phyloP scores from a whole-genome alignment of 1,140 invertebrate species.

The Eumaeus atala region DNA sequence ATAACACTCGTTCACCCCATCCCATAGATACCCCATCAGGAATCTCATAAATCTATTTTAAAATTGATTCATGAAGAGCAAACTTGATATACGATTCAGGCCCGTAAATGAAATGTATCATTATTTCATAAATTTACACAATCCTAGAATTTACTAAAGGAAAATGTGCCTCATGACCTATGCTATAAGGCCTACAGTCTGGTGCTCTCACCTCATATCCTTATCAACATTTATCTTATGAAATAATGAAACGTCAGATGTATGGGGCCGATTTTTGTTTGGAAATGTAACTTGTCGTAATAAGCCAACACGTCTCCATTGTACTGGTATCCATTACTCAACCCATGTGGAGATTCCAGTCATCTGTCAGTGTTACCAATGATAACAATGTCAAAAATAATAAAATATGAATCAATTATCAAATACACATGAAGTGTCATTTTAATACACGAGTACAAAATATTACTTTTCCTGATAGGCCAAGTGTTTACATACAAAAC shows the following conservation, averaged over 20 bases:
- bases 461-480: neutral
- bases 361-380: conserved; percentile 29
- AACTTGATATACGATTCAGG: conserved; percentile 11
- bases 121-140: neutral
- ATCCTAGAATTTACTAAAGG: neutral
- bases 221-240: conserved; percentile 60
- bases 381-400: conserved; percentile 22
- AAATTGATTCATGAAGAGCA: conserved; percentile 9
- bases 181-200: conserved; percentile 23
- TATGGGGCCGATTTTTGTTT: conserved; percentile 49
- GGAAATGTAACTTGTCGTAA: conserved; percentile 56
- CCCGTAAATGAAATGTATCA: conserved; percentile 11
- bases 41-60: too few species aligned
- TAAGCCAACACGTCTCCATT: conserved; percentile 62
- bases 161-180: conserved; percentile 1
- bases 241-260: conserved; percentile 66
- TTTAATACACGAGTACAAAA: neutral
- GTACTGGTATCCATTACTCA: conserved; percentile 52
- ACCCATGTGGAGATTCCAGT: conserved; percentile 27
- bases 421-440: neutral
- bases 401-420: conserved; percentile 13
- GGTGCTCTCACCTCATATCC: conserved; percentile 33
- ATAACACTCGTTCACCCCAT: too few species aligned
- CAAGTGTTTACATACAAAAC: too few species aligned
- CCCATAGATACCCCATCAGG: too few species aligned